Percentiles rank a stretch among this genome's conserved stretches.
These are phyloP conservation scores for Sarcophaga subvicina DNA, from an alignment of 2,888 invertebrate species.

Conservation along the genomic window DNA sequence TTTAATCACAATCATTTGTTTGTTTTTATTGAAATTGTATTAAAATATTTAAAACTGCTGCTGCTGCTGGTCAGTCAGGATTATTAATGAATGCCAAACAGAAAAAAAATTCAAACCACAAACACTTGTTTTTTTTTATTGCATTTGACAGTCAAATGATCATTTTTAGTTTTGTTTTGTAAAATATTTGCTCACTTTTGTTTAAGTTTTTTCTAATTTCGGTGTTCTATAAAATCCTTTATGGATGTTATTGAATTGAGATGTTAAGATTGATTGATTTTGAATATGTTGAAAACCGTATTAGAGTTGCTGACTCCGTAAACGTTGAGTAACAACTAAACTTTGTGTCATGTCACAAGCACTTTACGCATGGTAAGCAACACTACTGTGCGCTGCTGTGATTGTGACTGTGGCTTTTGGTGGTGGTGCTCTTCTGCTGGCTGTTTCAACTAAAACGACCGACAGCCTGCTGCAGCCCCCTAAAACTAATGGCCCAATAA, in stretches of 20 bases:
- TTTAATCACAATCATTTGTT: neutral
- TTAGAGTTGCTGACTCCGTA: conserved; percentile 77
- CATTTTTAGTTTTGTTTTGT: neutral
- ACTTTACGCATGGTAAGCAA: conserved; percentile 63
- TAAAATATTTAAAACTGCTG: neutral
- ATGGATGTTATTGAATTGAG: neutral
- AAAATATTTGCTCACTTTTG: conserved; percentile 45
- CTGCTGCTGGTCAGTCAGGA: neutral
- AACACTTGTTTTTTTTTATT: neutral
- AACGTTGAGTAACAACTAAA: conserved; percentile 78
- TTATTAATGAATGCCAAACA: neutral
- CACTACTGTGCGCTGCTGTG: neutral
- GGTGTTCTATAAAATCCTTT: conserved; percentile 34
- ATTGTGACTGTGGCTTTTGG: conserved; percentile 7
- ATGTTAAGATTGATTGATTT: conserved; percentile 1
- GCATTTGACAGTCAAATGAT: neutral
- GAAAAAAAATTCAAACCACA: neutral
- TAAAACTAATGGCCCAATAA: conserved; percentile 59
- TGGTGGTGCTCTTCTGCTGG: neutral
- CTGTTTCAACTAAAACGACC: neutral
- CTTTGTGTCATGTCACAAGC: conserved; percentile 73
- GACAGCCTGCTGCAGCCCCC: conserved; percentile 45
- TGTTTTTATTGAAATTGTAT: neutral
- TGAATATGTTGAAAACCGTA: conserved; percentile 42
- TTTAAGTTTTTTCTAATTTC: neutral